Conservation (phyloP, 2,113 vertebrate species). For the Sinocyclocheilus grahami region DNA sequence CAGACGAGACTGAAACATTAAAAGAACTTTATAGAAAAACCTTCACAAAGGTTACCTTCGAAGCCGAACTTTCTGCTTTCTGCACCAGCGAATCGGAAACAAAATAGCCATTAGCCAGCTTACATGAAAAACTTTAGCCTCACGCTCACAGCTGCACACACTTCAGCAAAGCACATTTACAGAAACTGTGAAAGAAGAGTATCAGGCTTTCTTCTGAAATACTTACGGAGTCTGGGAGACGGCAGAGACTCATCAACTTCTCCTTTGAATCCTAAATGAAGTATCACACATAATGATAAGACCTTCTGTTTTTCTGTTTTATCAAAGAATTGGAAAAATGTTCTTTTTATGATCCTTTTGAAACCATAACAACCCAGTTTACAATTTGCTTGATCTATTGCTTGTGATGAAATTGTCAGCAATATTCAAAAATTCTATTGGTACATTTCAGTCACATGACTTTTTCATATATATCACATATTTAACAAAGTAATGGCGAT, state of each 20-base stretch:
- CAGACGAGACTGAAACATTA: constrained; percentile 35
- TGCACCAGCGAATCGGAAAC: constrained; percentile 64
- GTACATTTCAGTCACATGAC: no score
- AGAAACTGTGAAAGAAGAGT: not conserved
- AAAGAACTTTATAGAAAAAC: constrained; percentile 49
- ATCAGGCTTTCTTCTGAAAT: not conserved
- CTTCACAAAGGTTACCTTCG: constrained; percentile 69
- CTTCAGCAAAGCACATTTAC: constrained; percentile 14
- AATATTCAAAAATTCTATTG: no score
- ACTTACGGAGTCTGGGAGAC: constrained; percentile 84
- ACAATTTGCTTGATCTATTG: no score
- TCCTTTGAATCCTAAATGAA: constrained; percentile 87
- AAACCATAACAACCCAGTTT: no score
- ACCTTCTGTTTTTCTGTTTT: not conserved
- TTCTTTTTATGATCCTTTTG: no score
- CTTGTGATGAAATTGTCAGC: no score
- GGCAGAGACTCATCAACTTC: constrained; percentile 81
- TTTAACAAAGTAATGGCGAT: no score
- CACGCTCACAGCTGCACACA: constrained; percentile 5
- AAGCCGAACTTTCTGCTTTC: constrained; percentile 60
- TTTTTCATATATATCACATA: no score
- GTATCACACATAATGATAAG: not conserved
- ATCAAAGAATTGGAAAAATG: not conserved
- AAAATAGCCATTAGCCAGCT: constrained; percentile 64
- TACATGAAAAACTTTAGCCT: constrained; percentile 44